Base-by-base conservation (phyloP, 35 echinoderm and acorn worm species). In the Amphiura filiformis region DNA sequence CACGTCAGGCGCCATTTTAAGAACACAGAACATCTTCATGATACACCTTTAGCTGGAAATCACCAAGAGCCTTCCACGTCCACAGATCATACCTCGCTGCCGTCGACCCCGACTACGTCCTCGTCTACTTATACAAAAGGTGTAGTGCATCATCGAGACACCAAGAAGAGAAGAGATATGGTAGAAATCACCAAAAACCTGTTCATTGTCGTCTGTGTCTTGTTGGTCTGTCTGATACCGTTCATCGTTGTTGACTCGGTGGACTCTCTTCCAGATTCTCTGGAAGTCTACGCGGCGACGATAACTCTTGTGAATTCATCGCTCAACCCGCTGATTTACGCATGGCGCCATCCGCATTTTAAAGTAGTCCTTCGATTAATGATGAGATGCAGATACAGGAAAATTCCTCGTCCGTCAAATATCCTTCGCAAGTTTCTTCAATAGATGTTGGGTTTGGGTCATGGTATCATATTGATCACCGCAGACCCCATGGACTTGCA, bases 301-400 rank as follows among this genome's bases (percentile, higher is more conserved):
- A 17, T 89, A 0, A 15, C 88, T 36, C 30, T 89, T 17, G 78
- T 75, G 15, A 88, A 89, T 82, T 84, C 80, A 34, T 89, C 86
- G 61, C 7, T 93, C 2, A 93, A 93, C 57, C 92, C 92, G 33
- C 23, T 93, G 17, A 81, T 93, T 23, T 93, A 93, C 37, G 92
- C 87, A 12, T 41, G 41, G 12, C 83, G 84, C 39, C 92, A 93
- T 79, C 92, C 87, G 13, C 49, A 87, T 42, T 93, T 93, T 49
- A 93, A 86, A 76, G 22, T 13, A 26, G 92, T 93, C 15, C 88
- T 93, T 65, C 61, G 88, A 17, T 86, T 37, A 34, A 93, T 93
- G 39, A 49, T 93, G 32, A n/a, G 40, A n/a, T 49, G 92, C 88
- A 32, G 39, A 28, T 93, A 81, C 39, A 40, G n/a, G 20, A 36